Percentiles rank a stretch among this genome's conserved stretches.
phyloP scores from a whole-genome alignment of 2,113 vertebrate species.

The Acrocephalus arundinaceus region DNA sequence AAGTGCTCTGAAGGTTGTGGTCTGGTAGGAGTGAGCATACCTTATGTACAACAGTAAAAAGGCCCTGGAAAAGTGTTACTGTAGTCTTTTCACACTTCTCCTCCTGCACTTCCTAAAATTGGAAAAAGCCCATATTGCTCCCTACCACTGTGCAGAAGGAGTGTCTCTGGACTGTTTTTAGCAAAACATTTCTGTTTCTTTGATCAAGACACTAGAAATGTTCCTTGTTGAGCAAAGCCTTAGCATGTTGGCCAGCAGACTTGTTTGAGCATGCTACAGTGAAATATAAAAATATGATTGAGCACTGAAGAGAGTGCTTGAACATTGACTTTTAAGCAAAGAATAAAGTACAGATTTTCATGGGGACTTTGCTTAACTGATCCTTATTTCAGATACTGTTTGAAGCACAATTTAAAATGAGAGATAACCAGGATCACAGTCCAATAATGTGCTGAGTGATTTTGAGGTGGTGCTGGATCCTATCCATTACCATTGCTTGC shows the following conservation, averaged over 20 bases:
- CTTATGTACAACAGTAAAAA: background rate
- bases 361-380: background rate
- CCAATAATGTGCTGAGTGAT: background rate
- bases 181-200: background rate
- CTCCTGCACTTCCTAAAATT: background rate
- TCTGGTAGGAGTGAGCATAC: background rate
- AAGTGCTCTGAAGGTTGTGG: background rate
- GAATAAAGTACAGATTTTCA: slow-evolving; percentile 17
- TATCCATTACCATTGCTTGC: background rate
- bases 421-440: background rate
- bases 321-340: background rate
- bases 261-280: background rate
- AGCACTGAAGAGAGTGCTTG: background rate
- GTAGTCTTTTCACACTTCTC: background rate
- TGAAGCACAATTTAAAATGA: background rate
- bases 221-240: background rate
- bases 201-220: background rate
- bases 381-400: background rate
- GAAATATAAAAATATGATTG: background rate
- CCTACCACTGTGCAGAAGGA: background rate
- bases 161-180: background rate
- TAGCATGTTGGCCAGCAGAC: background rate
- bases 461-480: background rate
- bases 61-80: background rate
- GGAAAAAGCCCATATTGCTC: background rate